Base-by-base conservation (phyloP, 2,888 invertebrate genomes). In the Octonoba sinensis region DNA sequence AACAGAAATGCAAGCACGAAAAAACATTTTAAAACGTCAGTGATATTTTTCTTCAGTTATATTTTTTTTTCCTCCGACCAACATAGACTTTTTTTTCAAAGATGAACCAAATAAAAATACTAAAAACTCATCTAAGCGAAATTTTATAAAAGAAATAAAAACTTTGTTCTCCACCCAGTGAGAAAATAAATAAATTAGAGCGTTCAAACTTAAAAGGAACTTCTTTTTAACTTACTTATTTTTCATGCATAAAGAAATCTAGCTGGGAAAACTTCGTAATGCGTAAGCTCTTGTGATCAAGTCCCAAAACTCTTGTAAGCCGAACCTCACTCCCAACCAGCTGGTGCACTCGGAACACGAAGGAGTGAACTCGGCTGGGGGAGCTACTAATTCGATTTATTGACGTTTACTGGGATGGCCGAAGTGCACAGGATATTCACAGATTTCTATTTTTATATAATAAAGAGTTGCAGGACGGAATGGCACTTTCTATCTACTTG, bases 311-410 rank as follows among this genome's bases (percentile, higher is more conserved):
- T 51, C 51, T 44, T 76, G 54, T 76, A 76, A 76, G 76, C 62
- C 46, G 12, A 27, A 20, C 36, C 51, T 60, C 27, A 47, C 60
- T 62, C 54, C 27, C 18, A n/a, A 46, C 69, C 76, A 76, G 60
- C 59, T 76, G 76, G 69, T 76, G 76, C 76, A 36, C 76, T 46
- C 11, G 27, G 47, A 65, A 76, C 69, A 69, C 65, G 62, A 60
- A 44, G 56, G 64, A 54, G 54, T 36, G 15, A 6, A 60, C 67
- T 76, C 24, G 59, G 20, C 62, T 62, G 18, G 22, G 44, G 54
- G 44, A 67, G 56, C 60, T 62, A 22, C 69, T 76, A 75, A 69
- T 76, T 76, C 76, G 67, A 69, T 76, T 76, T 76, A 69, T 69
- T 62, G 69, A 69, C 69, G 46, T 62, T 54, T 54, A 59, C 36